These are phyloP conservation scores for Clusia tigrina DNA, from an alignment of 2,888 invertebrate species.

Conservation along the genomic window DNA sequence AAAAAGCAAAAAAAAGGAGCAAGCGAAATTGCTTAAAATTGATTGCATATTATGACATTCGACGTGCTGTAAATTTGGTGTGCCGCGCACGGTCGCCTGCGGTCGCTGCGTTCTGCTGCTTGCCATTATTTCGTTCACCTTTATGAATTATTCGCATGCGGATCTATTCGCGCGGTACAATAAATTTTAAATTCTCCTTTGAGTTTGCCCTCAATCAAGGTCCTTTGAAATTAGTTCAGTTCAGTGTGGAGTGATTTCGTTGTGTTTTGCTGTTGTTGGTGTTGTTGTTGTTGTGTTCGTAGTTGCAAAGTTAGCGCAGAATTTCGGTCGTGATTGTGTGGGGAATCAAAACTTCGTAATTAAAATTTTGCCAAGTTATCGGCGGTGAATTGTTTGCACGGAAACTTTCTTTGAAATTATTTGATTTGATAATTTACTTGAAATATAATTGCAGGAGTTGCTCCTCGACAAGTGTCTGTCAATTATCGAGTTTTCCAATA, in stretches of 20 bases:
- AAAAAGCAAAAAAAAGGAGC: too few relatives aligned
- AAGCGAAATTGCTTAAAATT: neutral
- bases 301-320: neutral
- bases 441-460: too few relatives aligned
- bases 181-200: neutral
- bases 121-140: too few relatives aligned
- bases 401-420: too few relatives aligned
- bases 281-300: neutral
- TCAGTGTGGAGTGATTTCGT: neutral
- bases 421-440: too few relatives aligned
- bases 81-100: too few relatives aligned
- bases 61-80: too few relatives aligned
- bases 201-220: conserved; percentile 17
- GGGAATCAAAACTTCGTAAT: conserved; percentile 34
- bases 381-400: too few relatives aligned
- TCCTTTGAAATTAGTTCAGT: conserved; percentile 22
- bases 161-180: neutral
- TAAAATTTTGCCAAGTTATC: conserved; percentile 43
- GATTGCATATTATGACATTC: neutral
- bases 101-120: too few relatives aligned
- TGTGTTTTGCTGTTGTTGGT: neutral
- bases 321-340: neutral
- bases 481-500: too few relatives aligned
- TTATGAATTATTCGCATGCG: neutral
- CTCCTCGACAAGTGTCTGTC: too few relatives aligned